These are phyloP conservation scores for Thryonomys swinderianus DNA, from an alignment of 2,113 vertebrate genomes.

Conservation along the genomic window DNA sequence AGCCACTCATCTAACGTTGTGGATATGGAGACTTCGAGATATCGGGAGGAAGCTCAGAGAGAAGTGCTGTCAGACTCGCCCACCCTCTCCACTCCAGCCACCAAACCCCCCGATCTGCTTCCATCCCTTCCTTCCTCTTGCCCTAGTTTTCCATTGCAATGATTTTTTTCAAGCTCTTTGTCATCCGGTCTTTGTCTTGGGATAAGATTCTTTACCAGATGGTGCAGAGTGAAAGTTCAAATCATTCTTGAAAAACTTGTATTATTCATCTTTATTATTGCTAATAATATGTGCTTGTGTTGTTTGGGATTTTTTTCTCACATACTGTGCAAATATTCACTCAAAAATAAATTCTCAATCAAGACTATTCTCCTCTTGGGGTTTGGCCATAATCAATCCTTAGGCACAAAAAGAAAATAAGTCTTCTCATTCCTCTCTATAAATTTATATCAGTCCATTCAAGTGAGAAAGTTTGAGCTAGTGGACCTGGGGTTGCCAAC, in stretches of 20 bases:
- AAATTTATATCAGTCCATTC: conserved; percentile 46
- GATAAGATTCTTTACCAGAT: conserved; percentile 72
- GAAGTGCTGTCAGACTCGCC: background rate
- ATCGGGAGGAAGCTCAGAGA: background rate
- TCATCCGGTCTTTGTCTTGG: conserved; percentile 53
- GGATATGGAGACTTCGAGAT: background rate
- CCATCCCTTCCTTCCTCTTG: conserved; percentile 56
- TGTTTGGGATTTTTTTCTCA: background rate
- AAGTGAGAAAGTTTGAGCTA: conserved; percentile 42
- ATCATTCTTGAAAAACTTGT: conserved; percentile 67
- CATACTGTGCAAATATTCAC: conserved; percentile 57
- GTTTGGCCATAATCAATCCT: conserved; percentile 64
- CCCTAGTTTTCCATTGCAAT: conserved; percentile 64
- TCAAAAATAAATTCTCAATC: conserved; percentile 78
- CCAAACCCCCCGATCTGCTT: background rate
- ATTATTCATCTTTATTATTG: conserved; percentile 75
- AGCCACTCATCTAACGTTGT: background rate
- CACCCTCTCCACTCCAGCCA: background rate
- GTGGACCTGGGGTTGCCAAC: background rate
- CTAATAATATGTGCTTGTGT: conserved; percentile 69
- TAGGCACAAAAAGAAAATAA: conserved; percentile 13
- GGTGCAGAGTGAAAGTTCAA: conserved; percentile 53
- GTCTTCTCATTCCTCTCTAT: background rate
- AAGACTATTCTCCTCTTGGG: conserved; percentile 73
- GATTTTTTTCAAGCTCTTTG: conserved; percentile 30